A percentile compares a stretch with the other conserved stretches of the same genome.
Evolutionary conservation across 2,888 invertebrate genomes (phyloP).

Genomic region (Papilio demoleus): DNA sequence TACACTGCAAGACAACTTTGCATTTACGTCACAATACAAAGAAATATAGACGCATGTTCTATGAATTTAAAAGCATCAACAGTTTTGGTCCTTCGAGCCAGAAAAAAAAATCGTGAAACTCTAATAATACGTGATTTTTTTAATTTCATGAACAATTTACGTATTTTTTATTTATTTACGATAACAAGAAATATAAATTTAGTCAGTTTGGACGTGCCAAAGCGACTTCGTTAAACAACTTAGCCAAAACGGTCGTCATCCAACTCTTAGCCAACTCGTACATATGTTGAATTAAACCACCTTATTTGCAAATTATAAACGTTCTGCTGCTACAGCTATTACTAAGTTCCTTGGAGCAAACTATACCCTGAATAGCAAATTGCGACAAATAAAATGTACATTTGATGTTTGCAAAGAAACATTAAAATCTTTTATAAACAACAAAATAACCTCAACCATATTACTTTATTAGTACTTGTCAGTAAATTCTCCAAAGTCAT

Average conservation of each 20-base stretch:
- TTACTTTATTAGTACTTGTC: too few species aligned
- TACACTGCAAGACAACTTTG: not conserved
- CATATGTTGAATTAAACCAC: slow-evolving; percentile 31
- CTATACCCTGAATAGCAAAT: not conserved
- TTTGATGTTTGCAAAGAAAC: too few species aligned
- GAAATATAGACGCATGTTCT: not conserved
- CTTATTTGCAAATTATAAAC: slow-evolving; percentile 27
- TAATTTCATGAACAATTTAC: not conserved
- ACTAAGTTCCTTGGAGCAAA: not conserved
- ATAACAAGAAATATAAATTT: too few species aligned
- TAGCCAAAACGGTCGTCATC: slow-evolving; percentile 23
- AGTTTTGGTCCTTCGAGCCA: not conserved
- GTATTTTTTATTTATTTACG: not conserved
- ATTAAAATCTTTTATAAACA: too few species aligned
- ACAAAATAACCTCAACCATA: too few species aligned
- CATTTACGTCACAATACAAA: slow-evolving; percentile 5
- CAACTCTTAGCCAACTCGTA: slow-evolving; percentile 26
- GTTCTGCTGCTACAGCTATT: not conserved
- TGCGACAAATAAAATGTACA: too few species aligned
- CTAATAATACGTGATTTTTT: not conserved
- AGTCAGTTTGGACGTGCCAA: too few species aligned
- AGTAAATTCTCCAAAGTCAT: not conserved
- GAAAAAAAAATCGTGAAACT: not conserved
- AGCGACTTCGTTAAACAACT: not conserved
- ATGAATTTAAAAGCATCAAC: not conserved